Evolutionary conservation across 2,113 vertebrate species (phyloP).

Genomic region (Sturnus vulgaris): DNA sequence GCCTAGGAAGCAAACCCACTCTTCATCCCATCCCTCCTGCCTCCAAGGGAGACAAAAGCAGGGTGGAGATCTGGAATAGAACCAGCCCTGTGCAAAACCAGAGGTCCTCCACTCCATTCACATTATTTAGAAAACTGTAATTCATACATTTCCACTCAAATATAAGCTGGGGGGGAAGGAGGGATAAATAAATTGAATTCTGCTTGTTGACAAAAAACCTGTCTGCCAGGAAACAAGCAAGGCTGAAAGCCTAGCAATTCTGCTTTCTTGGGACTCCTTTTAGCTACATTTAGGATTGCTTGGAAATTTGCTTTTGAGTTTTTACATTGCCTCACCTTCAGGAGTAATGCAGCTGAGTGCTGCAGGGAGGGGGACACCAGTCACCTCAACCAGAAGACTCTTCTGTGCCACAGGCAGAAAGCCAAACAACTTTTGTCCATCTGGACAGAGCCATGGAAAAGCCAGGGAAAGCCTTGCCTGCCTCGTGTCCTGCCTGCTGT

Average conservation of each 20-base stretch:
- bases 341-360: not conserved
- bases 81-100: not conserved
- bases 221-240: not conserved
- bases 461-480: not conserved
- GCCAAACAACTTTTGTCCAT: not conserved
- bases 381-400: not conserved
- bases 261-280: not conserved
- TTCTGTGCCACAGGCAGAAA: not conserved
- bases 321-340: not conserved
- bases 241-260: not conserved
- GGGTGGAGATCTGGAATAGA: fast-evolving
- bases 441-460: fast-evolving
- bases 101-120: not conserved
- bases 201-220: not conserved
- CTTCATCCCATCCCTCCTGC: not conserved
- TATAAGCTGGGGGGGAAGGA: not conserved
- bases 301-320: not conserved
- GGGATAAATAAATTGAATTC: not conserved
- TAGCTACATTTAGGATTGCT: not conserved
- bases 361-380: fast-evolving
- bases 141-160: not conserved
- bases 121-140: not conserved
- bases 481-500: not conserved
- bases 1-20: not conserved
- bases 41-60: not conserved